Evolutionary conservation across 2,113 vertebrate genomes (phyloP), one percentile per base, ranked within the genome.

Genomic region (Tachysurus vachellii): DNA sequence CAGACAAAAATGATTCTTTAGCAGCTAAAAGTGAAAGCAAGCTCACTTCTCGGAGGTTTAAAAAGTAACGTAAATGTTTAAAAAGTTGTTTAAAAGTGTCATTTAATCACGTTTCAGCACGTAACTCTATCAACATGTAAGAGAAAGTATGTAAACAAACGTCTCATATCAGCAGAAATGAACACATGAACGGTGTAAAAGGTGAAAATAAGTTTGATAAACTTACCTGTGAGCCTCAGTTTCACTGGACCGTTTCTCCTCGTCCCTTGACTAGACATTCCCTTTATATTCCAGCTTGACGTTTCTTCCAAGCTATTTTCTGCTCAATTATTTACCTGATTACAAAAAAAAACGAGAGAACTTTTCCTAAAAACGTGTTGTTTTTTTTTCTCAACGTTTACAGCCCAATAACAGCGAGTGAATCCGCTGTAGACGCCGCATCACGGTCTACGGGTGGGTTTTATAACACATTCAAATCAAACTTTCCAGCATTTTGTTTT

Each of bases 221-320:
- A 71, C 75, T 83, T 85, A 99, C 98, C 98, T 97, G 98, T 99
- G 95, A 99, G 93, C 90, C 98, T 97, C 93, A 99, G 96, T 92
- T 99, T 98, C 91, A 98, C 97, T n/a, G 97, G 97, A 92, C 97
- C 97, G 89, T 97, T 98, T 94, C 97, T 95, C 95, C 97, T 96
- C 91, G 96, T 95, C 92, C 97, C 98, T 92, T 95, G 97, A 94
- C 97, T 98, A 93, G 97, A 98, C 98, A 99, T 99, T 88, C 9
- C 85, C 91, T 66, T 84, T 73, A 70, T 44, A 26, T 68, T 93
- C 91, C 91, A 91, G 88, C 88, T 91, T 91, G 89, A 84, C 89
- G 71, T 53, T 73, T 77, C 6, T 36, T 64, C n/a, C 14, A 16
- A 7, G n/a, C 23, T 56, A 17, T 81, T 54, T 12, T 16, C 42